Evolutionary conservation across 2,888 invertebrate species (phyloP).

Genomic region (Andrena dorsata): DNA sequence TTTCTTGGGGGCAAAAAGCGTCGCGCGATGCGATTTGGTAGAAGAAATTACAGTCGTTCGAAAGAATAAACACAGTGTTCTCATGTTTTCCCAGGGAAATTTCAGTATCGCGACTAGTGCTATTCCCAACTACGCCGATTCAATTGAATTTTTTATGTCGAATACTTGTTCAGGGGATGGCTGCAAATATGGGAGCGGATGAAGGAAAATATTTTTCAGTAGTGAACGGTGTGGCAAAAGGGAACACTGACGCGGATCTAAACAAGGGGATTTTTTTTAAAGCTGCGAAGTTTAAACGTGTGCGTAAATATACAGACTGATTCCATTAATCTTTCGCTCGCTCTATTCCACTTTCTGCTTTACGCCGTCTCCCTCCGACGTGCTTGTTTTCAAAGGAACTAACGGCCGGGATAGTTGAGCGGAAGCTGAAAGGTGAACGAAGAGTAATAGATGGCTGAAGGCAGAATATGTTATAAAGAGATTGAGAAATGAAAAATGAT

Average conservation of each 20-base stretch:
- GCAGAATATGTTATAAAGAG: constrained; percentile 66
- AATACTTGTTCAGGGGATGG: constrained; percentile 24
- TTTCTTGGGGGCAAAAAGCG: not conserved
- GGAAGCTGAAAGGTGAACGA: constrained; percentile 64
- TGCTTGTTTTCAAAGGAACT: constrained; percentile 64
- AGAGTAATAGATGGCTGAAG: constrained; percentile 62
- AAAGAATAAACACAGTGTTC: not conserved
- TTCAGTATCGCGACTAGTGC: constrained; percentile 17
- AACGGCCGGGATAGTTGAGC: constrained; percentile 59
- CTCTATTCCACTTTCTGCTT: constrained; percentile 47
- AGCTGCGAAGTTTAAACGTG: constrained; percentile 52
- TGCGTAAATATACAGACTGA: constrained; percentile 44
- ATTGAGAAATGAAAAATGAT: constrained; percentile 64
- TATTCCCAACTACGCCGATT: constrained; percentile 13
- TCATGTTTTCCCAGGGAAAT: not conserved
- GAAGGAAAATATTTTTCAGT: not conserved
- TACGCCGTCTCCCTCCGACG: constrained; percentile 44
- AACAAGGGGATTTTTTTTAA: constrained; percentile 11
- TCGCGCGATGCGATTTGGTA: not conserved
- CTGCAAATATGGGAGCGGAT: not conserved
- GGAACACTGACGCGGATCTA: constrained; percentile 10
- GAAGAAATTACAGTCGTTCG: not conserved
- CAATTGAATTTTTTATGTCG: constrained; percentile 6
- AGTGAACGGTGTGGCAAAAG: not conserved
- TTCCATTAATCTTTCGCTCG: constrained; percentile 64